phyloP scores from a whole-genome alignment of 2,113 vertebrate genomes.

The Benitochromis conjunctus region DNA sequence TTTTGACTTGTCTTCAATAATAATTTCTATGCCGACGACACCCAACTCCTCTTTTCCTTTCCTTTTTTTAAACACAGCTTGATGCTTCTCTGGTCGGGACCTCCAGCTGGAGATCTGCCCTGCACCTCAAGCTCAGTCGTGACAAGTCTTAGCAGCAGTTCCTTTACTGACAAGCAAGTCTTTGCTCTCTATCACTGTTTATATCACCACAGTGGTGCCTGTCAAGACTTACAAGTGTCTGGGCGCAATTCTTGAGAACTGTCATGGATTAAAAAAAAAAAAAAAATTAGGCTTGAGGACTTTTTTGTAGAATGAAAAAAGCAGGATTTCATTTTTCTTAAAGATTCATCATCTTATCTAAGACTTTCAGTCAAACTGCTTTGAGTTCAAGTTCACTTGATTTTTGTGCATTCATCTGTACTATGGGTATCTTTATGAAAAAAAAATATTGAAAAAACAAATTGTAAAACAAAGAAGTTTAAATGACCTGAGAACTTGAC shows the following conservation, averaged over 20 bases:
- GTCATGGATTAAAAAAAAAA: not conserved
- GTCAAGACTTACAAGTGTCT: constrained; percentile 22
- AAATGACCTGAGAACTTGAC: not conserved
- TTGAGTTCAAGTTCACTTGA: not conserved
- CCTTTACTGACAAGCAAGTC: not conserved
- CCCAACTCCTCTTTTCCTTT: not conserved
- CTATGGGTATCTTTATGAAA: not conserved
- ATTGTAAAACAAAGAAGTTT: not conserved
- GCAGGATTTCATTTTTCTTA: not conserved
- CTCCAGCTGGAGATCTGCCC: not conserved
- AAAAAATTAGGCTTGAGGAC: not conserved
- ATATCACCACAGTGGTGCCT: not conserved
- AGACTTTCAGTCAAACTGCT: not conserved
- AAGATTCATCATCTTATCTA: not conserved
- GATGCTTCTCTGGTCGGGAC: not conserved
- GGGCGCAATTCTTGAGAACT: not conserved
- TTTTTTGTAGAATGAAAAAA: not conserved
- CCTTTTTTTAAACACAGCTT: not conserved
- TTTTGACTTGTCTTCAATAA: not conserved
- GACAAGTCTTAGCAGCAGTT: not conserved
- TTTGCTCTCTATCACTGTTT: constrained; percentile 10
- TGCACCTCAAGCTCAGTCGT: not conserved
- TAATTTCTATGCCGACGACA: not conserved
- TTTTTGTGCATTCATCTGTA: not conserved
- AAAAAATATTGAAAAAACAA: not conserved